phyloP scores from a whole-genome alignment of 2,888 invertebrate genomes.

The Invenusta paracnida region DNA sequence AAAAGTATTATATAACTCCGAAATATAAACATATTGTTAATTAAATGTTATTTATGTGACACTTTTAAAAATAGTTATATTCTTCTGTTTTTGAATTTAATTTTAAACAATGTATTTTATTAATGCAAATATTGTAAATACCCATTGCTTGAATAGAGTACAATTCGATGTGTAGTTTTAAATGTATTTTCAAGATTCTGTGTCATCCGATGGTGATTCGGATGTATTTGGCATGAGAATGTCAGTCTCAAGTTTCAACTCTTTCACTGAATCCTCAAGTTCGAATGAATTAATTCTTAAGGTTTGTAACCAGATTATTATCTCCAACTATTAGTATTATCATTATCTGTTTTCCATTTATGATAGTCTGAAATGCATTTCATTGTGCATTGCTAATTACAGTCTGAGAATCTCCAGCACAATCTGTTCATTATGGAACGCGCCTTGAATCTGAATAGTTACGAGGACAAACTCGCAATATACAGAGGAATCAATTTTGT shows the following conservation, averaged over 20 bases:
- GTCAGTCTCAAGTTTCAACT: slow-evolving; percentile 3
- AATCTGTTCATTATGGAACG: slow-evolving; percentile 59
- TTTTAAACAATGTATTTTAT: too few species aligned
- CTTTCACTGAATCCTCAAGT: not conserved
- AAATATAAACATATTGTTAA: too few species aligned
- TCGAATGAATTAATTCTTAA: slow-evolving; percentile 52
- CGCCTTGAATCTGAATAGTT: slow-evolving; percentile 58
- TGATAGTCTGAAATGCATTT: too few species aligned
- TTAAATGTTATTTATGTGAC: too few species aligned
- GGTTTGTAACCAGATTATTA: slow-evolving; percentile 46
- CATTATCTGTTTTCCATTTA: not conserved
- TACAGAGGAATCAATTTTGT: slow-evolving; percentile 47
- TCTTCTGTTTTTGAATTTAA: too few species aligned
- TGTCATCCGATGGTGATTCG: slow-evolving; percentile 29
- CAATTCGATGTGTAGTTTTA: too few species aligned
- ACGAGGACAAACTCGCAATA: slow-evolving; percentile 56
- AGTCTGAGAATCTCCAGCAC: slow-evolving; percentile 51
- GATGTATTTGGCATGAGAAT: not conserved
- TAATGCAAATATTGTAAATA: too few species aligned
- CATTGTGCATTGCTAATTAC: not conserved
- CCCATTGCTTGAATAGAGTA: too few species aligned
- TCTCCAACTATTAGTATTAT: not conserved
- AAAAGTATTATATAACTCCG: too few species aligned
- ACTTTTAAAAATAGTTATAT: too few species aligned
- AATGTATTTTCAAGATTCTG: slow-evolving; percentile 33